phyloP scores from a whole-genome alignment of 1,140 invertebrate genomes.

The Watersipora subatra region DNA sequence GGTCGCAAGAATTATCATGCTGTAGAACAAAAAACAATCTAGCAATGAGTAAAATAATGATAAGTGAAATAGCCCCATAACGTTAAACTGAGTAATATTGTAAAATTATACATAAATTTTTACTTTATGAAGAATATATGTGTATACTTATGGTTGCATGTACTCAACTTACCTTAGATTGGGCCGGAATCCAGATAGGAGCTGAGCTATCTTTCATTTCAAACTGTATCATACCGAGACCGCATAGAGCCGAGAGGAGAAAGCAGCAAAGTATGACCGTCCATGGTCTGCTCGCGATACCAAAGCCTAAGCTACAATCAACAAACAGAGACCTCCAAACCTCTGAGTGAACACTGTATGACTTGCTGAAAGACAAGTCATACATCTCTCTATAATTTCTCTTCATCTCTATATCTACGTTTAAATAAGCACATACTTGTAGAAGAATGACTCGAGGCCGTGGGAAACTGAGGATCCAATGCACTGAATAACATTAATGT shows the following conservation, averaged over 20 bases:
- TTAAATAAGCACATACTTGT: not conserved
- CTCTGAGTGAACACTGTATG: not conserved
- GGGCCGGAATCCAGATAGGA: not conserved
- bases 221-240: not conserved
- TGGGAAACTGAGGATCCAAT: not conserved
- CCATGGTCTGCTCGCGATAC: not conserved
- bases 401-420: not conserved
- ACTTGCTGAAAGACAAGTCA: not conserved
- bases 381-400: not conserved
- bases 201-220: slow-evolving; percentile 1
- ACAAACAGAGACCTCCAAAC: not conserved
- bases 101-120: not conserved
- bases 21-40: not conserved
- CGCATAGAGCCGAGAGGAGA: not conserved
- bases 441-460: not conserved
- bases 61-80: not conserved
- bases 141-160: not conserved
- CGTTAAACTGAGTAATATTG: not conserved
- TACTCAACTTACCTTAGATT: not conserved
- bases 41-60: not conserved
- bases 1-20: not conserved
- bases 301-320: not conserved
- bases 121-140: not conserved
- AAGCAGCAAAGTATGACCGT: slow-evolving; percentile 1
- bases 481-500: not conserved